phyloP scores from a whole-genome alignment of 1,140 invertebrate species.

The Triops longicaudatus region DNA sequence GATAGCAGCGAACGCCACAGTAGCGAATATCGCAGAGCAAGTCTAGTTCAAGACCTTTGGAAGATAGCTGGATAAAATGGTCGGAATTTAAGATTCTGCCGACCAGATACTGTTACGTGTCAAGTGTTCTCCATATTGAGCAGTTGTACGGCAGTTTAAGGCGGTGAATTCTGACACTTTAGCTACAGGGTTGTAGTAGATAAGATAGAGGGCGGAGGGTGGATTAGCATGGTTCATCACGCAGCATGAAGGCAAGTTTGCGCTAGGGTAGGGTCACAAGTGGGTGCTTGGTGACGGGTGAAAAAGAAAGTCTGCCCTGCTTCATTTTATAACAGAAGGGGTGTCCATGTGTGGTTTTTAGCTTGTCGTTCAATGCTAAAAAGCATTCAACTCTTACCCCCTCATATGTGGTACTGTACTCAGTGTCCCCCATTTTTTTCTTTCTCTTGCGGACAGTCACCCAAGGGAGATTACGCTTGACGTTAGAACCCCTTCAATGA shows the following conservation, averaged over 20 bases:
- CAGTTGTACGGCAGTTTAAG: background rate
- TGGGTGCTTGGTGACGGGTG: background rate
- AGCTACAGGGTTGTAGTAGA: background rate
- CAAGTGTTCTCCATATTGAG: background rate
- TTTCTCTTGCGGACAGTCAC: background rate
- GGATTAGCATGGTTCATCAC: slow-evolving; percentile 11
- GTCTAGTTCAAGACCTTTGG: background rate
- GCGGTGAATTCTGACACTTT: background rate
- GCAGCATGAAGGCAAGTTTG: background rate
- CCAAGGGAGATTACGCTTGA: background rate
- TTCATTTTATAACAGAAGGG: slow-evolving; percentile 7
- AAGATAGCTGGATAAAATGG: background rate
- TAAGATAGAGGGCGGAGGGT: background rate
- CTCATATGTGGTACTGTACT: background rate
- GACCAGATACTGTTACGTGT: background rate
- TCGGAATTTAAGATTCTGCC: background rate
- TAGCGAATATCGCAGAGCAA: background rate
- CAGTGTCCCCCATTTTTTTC: background rate
- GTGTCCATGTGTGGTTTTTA: slow-evolving; percentile 1
- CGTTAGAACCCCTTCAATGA: background rate
- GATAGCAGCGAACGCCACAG: no score
- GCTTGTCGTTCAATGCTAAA: background rate
- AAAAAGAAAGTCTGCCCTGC: slow-evolving; percentile 7
- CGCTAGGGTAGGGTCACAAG: background rate
- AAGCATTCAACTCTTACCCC: background rate